These are phyloP conservation scores for Morphnarchus princeps DNA, from an alignment of 2,113 vertebrate species.

Conservation along the genomic window DNA sequence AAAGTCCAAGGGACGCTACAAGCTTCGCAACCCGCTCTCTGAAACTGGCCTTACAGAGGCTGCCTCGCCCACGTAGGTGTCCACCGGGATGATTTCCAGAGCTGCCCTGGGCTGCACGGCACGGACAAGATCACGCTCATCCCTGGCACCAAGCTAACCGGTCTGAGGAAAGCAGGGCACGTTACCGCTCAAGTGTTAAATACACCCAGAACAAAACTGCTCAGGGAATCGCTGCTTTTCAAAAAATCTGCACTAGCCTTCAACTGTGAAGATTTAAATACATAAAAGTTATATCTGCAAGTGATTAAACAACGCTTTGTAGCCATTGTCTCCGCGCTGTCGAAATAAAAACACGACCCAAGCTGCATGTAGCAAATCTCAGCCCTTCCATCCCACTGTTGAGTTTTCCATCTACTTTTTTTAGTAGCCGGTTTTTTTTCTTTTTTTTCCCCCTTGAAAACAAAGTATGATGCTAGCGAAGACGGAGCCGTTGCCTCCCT, in stretches of 20 bases:
- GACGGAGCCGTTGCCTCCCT: background rate
- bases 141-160: background rate
- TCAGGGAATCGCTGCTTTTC: background rate
- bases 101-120: background rate
- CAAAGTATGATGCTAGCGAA: background rate
- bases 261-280: constrained; percentile 14
- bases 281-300: constrained; percentile 67
- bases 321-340: constrained; percentile 36
- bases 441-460: background rate
- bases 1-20: background rate
- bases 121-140: background rate
- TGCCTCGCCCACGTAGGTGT: background rate
- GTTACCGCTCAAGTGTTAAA: background rate
- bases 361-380: constrained; percentile 25
- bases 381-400: background rate
- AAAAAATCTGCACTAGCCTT: background rate
- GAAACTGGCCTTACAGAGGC: background rate
- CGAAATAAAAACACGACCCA: constrained; percentile 52
- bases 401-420: background rate
- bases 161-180: background rate
- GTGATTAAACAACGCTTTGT: constrained; percentile 53
- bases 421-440: background rate
- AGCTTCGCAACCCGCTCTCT: background rate
- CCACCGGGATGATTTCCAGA: background rate
- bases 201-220: background rate